phyloP scores from a whole-genome alignment of 2,113 vertebrate species.

The Rutilus rutilus region DNA sequence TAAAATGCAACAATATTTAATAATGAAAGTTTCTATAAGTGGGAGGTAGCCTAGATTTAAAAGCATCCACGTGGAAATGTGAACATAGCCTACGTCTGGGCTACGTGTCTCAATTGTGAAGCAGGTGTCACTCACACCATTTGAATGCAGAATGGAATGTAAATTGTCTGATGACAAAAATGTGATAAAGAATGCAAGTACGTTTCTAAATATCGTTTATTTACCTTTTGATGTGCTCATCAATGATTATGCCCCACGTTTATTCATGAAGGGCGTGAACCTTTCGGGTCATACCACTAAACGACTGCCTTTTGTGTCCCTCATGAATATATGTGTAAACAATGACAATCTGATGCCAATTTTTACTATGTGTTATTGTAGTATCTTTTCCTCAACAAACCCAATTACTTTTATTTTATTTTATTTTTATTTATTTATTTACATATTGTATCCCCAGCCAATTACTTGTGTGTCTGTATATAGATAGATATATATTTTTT shows the following conservation, averaged over 20 bases:
- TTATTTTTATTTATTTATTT: too few relatives aligned
- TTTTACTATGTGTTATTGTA: not conserved
- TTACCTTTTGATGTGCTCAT: not conserved
- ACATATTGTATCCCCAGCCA: too few relatives aligned
- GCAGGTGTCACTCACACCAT: not conserved
- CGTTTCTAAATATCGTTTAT: not conserved
- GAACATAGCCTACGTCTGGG: not conserved
- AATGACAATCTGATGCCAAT: not conserved
- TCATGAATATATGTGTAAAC: not conserved
- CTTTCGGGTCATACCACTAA: not conserved
- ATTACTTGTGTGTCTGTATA: too few relatives aligned
- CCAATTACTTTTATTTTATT: not conserved
- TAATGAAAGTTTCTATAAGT: not conserved
- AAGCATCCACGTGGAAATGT: constrained; percentile 25
- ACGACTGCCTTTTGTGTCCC: not conserved
- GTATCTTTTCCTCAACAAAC: not conserved
- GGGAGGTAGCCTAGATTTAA: not conserved
- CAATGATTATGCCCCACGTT: not conserved
- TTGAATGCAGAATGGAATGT: not conserved
- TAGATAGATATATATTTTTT: too few relatives aligned
- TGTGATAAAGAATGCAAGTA: not conserved
- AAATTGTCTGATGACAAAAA: not conserved
- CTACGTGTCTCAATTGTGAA: not conserved
- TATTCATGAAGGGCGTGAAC: constrained; percentile 36
- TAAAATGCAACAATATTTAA: not conserved